Evolutionary conservation across 1,140 invertebrate genomes (phyloP), one percentile per base, ranked within the genome.

Genomic region (Saccostrea cuccullata): DNA sequence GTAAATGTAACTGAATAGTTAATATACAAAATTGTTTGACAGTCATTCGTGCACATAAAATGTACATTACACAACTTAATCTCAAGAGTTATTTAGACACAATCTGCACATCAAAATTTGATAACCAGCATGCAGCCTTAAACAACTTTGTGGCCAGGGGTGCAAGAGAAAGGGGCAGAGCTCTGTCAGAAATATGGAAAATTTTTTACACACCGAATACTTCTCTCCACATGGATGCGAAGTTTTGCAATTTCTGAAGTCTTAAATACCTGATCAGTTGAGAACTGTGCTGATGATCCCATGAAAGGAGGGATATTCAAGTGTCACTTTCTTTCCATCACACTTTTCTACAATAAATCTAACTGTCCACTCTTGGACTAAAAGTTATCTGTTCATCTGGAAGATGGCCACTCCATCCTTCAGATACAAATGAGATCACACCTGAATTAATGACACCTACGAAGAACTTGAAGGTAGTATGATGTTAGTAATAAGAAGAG

Each of bases 401-500:
- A 26, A 84, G 82, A 56, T 60, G 58, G 4, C 88, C 88, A 30
- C 85, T 56, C 88, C 85, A 89, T 15, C 30, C 88, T 47, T 89
- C 85, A 0, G 82, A 86, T 30, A 89, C 85, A 86, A 89, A 89
- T 20, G 88, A 86, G 20, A 89, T 89, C 17, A 89, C 82, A 13
- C 88, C 85, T 20, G 85, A 58, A 23, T 85, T 85, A n/a, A 73
- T 89, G 20, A 89, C 86, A 11, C 88, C 88, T 6, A 89, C 85
- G 12, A 89, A 55, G 86, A 89, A 89, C 55, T 86, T 89, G 20
- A 84, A 17, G 36, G 88, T 89, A 55, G 36, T 36, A 36, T 89
- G 88, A n/a, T 89, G 73, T 70, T 89, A 86, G n/a, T 89, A 89
- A 83, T 86, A 84, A 23, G 88, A 89, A 85, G 67, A 89, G 8